phyloP scores from a whole-genome alignment of 2,113 vertebrate species.

The Brachypteracias leptosomus region DNA sequence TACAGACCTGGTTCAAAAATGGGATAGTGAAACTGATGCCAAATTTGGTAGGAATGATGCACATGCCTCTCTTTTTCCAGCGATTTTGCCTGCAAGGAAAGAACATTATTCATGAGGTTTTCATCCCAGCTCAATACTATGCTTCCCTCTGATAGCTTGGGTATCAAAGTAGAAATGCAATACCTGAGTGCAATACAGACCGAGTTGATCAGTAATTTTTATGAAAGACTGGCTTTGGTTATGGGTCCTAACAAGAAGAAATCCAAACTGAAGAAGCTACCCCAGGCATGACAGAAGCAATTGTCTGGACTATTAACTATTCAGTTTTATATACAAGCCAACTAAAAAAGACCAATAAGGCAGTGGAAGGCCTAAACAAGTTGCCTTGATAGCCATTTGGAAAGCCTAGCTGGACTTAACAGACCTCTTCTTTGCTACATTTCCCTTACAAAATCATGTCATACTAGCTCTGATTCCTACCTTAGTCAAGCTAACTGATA shows the following conservation, averaged over 20 bases:
- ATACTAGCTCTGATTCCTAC: neutral
- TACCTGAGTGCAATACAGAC: neutral
- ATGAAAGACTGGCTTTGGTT: neutral
- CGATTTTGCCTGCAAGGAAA: slow-evolving; percentile 83
- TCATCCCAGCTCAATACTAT: neutral
- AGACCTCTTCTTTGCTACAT: neutral
- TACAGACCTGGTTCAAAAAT: slow-evolving; percentile 92
- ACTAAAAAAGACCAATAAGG: neutral
- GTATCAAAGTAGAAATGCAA: neutral
- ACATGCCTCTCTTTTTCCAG: slow-evolving; percentile 94
- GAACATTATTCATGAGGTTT: neutral
- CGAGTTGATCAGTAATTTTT: neutral
- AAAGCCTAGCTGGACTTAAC: neutral
- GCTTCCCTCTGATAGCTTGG: neutral
- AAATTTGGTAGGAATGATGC: slow-evolving; percentile 93
- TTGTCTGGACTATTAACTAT: neutral
- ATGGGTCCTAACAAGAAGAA: neutral
- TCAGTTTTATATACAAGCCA: neutral
- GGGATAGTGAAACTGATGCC: slow-evolving; percentile 87
- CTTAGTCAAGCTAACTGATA: neutral
- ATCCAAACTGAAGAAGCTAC: neutral
- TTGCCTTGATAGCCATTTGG: neutral
- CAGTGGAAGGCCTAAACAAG: neutral
- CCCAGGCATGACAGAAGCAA: neutral
- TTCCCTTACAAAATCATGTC: neutral